Base-by-base conservation (phyloP, 2,113 vertebrate genomes). In the Puntigrus tetrazona region DNA sequence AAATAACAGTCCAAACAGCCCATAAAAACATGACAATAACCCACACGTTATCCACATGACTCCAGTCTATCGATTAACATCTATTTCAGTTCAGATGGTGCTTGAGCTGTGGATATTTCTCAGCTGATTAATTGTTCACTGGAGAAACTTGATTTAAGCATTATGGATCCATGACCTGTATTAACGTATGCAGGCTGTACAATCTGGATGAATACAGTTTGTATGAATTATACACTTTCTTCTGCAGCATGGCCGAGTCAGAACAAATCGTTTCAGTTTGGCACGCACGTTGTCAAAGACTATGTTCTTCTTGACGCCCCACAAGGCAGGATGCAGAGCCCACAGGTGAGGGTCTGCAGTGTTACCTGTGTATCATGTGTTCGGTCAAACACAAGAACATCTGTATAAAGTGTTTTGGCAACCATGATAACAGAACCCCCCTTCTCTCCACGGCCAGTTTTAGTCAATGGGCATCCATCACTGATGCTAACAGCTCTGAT, bases 401-500 rank as follows among this genome's bases (percentile, higher is more conserved):
- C 70, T 50, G n/a, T 87, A 78, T 84, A 69, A 74, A 87, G 47
- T 76, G 61, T 47, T 72, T 73, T 22, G 47, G 57, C 73, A 80
- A 78, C 78, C 82, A 81, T 84, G 77, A 84, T 70, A 87, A 84
- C 70, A 67, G 77, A 84, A 47, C 41, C 57, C 70, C 81, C 18
- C 18, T 69, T 81, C 50, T 81, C 63, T 91, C 91, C 81, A 86
- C 84, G 79, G 84, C 86, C 84, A 86, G 89, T 87, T 88, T 91
- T 90, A 91, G 91, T 91, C 90, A 93, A 90, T 74, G 89, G 91
- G 91, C 91, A 90, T 94, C 92, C 90, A 91, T 94, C 92, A 94
- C 91, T 91, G 93, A 92, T 91, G 93, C 92, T 94, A 94, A 95
- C 93, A 93, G 92, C 92, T 93, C 92, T 93, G 93, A 95, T 95